phyloP scores from a whole-genome alignment of 1,140 invertebrate species.

The Drosophila baimaii region DNA sequence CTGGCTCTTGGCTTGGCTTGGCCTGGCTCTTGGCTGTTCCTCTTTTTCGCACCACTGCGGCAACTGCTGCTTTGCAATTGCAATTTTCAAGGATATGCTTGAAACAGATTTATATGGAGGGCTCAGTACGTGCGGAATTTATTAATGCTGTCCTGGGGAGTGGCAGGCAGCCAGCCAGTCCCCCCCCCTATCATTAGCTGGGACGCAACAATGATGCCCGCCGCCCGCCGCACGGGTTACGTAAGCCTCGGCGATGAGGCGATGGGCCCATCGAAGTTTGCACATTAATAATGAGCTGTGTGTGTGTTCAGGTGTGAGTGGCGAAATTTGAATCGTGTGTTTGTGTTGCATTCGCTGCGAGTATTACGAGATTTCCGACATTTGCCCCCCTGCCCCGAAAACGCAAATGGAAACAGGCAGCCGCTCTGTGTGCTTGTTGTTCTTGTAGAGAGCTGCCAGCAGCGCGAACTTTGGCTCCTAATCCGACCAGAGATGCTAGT shows the following conservation, averaged over 20 bases:
- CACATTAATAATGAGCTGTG: constrained; percentile 64
- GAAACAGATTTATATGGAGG: constrained; percentile 81
- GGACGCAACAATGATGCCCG: constrained; percentile 47
- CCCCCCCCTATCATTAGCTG: constrained; percentile 46
- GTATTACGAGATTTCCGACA: constrained; percentile 51
- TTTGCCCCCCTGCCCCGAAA: constrained; percentile 21
- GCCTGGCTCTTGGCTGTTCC: constrained; percentile 26
- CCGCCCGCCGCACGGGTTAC: constrained; percentile 42
- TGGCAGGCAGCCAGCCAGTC: constrained; percentile 10
- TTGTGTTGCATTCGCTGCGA: constrained; percentile 46
- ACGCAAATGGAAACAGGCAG: constrained; percentile 60
- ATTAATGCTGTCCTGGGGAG: constrained; percentile 64
- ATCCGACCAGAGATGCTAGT: constrained; percentile 16
- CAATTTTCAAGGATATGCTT: constrained; percentile 83
- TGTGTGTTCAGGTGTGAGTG: constrained; percentile 24
- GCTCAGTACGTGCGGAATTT: constrained; percentile 79
- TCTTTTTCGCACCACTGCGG: constrained; percentile 50
- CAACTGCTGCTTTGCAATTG: constrained; percentile 73
- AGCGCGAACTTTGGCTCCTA: constrained; percentile 27
- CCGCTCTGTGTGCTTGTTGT: constrained; percentile 14
- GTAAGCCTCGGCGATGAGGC: constrained; percentile 39
- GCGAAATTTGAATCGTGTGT: constrained; percentile 26
- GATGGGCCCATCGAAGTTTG: constrained; percentile 65
- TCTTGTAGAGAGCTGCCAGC: constrained; percentile 15
- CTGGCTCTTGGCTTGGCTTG: constrained; percentile 30